Evolutionary conservation across 1,140 invertebrate species (phyloP).

Genomic region (Drosophila carrolli): DNA sequence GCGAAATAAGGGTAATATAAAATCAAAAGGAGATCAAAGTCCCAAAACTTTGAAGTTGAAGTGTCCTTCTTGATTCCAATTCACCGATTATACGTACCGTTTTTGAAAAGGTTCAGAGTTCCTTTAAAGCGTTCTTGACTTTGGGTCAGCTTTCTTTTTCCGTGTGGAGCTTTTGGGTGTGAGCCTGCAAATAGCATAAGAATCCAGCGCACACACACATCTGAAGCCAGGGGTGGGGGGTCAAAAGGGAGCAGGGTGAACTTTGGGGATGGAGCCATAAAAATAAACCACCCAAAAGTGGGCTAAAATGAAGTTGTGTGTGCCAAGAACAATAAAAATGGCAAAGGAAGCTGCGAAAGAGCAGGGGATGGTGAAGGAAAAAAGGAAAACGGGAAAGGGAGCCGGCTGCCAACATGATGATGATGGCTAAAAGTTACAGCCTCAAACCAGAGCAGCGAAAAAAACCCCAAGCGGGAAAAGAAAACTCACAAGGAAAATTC

Average conservation of each 20-base stretch:
- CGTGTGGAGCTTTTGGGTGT: slow-evolving; percentile 44
- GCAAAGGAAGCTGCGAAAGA: slow-evolving; percentile 46
- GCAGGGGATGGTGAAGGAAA: slow-evolving; percentile 2
- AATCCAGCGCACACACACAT: slow-evolving; percentile 59
- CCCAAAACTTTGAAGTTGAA: neutral
- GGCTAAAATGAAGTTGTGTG: slow-evolving; percentile 80
- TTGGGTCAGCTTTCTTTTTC: slow-evolving; percentile 7
- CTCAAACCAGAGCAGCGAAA: slow-evolving; percentile 11
- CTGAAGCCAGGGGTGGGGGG: neutral
- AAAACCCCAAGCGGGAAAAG: slow-evolving; percentile 6
- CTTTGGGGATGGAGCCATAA: slow-evolving; percentile 68
- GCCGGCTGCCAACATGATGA: slow-evolving; percentile 27
- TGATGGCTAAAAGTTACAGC: slow-evolving; percentile 74
- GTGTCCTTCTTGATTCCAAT: neutral
- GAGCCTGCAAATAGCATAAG: slow-evolving; percentile 73
- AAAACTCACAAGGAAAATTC: slow-evolving; percentile 37
- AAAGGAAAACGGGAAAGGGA: neutral
- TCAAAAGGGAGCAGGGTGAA: neutral
- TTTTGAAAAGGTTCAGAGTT: too few relatives aligned
- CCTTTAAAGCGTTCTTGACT: slow-evolving; percentile 1
- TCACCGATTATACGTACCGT: neutral
- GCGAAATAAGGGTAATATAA: neutral
- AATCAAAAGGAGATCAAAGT: neutral
- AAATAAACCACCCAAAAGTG: slow-evolving; percentile 81
- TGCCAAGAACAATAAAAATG: slow-evolving; percentile 81